These are phyloP conservation scores for Enteromius unitaeniatus DNA, from an alignment of 2,797 vertebrate genomes.

Conservation along the genomic window DNA sequence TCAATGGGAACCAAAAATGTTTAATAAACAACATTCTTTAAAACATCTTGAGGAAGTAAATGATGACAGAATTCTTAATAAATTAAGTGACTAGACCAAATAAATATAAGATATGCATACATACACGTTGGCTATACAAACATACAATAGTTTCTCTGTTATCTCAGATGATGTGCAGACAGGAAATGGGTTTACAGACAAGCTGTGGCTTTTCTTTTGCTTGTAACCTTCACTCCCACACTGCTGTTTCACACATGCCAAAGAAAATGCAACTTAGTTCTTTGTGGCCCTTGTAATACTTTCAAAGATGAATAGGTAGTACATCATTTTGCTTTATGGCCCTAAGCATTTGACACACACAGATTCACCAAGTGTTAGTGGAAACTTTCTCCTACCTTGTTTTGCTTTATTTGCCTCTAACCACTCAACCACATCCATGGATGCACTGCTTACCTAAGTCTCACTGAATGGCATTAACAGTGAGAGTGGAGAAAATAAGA, in stretches of 20 bases:
- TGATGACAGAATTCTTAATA: neutral
- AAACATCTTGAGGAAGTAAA: neutral
- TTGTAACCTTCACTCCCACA: constrained; percentile 29
- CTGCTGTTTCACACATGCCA: constrained; percentile 12
- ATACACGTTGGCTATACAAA: neutral
- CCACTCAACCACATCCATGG: constrained; percentile 6
- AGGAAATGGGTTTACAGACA: constrained; percentile 56
- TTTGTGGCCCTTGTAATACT: constrained; percentile 6
- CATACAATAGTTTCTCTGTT: constrained; percentile 13
- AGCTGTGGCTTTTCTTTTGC: constrained; percentile 30
- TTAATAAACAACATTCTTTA: neutral
- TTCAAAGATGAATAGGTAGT: constrained; percentile 18
- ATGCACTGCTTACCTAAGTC: constrained; percentile 4
- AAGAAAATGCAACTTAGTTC: neutral
- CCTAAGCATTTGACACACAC: neutral
- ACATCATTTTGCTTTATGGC: neutral
- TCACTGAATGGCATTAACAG: constrained; percentile 66
- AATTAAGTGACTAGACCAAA: neutral
- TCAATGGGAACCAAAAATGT: neutral
- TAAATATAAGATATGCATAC: neutral
- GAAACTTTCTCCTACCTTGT: constrained; percentile 8
- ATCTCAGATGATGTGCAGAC: constrained; percentile 52
- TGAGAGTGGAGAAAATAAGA: constrained; percentile 69
- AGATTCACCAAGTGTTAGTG: neutral
- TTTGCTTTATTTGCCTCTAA: constrained; percentile 22